Percentiles rank a stretch among this genome's conserved stretches.
These are phyloP conservation scores for Papilio helenus DNA, from an alignment of 1,140 invertebrate genomes.

Conservation along the genomic window DNA sequence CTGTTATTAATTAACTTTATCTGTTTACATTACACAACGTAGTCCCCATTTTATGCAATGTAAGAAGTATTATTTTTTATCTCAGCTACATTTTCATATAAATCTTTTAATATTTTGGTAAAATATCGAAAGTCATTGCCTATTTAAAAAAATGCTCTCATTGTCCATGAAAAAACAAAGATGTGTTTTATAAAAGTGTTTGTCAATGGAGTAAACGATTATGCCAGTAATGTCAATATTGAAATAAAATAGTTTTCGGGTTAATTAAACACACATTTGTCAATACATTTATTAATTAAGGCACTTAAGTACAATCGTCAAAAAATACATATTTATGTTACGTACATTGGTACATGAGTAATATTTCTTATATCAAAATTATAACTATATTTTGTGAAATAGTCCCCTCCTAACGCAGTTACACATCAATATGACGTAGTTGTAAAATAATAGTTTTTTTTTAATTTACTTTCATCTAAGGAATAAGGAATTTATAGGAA, in stretches of 20 bases:
- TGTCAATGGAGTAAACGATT: background rate
- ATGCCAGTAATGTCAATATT: background rate
- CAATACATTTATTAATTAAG: slow-evolving; percentile 41
- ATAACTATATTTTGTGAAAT: background rate
- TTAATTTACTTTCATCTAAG: no score
- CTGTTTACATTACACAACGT: no score
- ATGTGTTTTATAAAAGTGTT: background rate
- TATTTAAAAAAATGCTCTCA: no score
- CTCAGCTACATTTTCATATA: no score
- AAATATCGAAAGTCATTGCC: no score
- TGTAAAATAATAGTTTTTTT: no score
- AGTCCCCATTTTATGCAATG: no score
- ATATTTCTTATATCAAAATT: background rate
- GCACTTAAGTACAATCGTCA: slow-evolving; percentile 44
- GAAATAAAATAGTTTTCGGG: background rate
- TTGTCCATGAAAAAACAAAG: background rate
- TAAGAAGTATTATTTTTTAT: no score
- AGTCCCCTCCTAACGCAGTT: no score
- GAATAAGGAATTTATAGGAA: no score
- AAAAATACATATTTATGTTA: slow-evolving; percentile 39
- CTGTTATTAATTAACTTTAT: background rate
- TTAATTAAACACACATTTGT: background rate
- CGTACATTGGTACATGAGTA: background rate
- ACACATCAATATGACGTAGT: no score
- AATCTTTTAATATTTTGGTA: no score